These are phyloP conservation scores for Hydra vulgaris DNA, from an alignment of 30 jellyfish, hydroid and myxozoan genomes.

Conservation along the genomic window DNA sequence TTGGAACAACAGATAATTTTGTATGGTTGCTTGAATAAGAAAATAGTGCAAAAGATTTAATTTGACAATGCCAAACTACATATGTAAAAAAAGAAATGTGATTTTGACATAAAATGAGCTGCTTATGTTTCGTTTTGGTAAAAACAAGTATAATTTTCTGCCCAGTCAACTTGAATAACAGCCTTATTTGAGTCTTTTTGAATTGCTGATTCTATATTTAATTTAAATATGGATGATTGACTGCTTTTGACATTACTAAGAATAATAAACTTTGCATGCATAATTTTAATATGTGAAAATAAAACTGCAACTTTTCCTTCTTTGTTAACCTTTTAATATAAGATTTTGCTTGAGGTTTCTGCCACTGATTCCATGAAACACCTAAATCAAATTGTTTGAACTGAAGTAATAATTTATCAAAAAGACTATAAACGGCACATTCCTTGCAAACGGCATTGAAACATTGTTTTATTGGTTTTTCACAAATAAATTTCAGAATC, in stretches of 20 bases:
- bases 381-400: background rate
- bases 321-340: background rate
- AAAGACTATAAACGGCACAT: background rate
- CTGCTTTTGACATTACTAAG: background rate
- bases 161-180: background rate
- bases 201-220: background rate
- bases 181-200: background rate
- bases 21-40: background rate
- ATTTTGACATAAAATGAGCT: background rate
- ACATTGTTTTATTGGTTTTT: background rate
- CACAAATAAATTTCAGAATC: background rate
- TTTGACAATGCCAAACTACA: background rate
- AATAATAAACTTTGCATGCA: background rate
- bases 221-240: background rate
- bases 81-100: background rate
- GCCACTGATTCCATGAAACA: background rate
- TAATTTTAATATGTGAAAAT: background rate
- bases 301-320: background rate
- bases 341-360: background rate
- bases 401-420: background rate
- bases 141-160: background rate
- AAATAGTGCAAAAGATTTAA: background rate
- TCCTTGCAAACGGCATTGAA: background rate
- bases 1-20: background rate
- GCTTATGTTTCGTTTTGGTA: background rate